Evolutionary conservation across 2,113 vertebrate species (phyloP).

Genomic region (Hippopotamus amphibius): DNA sequence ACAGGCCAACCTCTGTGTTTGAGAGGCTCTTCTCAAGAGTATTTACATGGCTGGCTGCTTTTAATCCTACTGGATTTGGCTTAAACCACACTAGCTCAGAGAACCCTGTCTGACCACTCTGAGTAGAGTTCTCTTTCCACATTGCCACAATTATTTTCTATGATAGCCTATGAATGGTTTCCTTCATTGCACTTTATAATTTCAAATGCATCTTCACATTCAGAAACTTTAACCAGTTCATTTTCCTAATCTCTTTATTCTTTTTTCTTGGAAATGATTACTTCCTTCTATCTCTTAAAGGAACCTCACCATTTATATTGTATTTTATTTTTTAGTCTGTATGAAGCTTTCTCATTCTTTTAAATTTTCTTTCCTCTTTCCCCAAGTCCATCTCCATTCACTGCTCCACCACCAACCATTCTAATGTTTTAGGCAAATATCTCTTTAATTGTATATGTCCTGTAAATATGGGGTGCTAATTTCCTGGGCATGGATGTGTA

Average conservation of each 20-base stretch:
- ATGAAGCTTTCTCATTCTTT: not conserved
- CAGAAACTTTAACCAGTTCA: not conserved
- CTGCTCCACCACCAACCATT: not conserved
- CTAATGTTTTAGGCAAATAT: not conserved
- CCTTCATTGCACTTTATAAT: not conserved
- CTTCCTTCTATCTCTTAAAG: constrained; percentile 40
- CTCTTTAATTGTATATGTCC: not conserved
- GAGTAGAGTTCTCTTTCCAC: not conserved
- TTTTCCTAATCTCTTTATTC: not conserved
- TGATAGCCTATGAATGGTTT: not conserved
- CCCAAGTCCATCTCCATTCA: not conserved
- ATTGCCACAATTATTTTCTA: not conserved
- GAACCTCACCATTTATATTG: not conserved
- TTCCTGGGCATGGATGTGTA: not conserved
- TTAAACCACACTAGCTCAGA: not conserved
- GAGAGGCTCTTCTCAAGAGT: not conserved
- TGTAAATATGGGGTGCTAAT: not conserved
- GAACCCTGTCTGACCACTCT: not conserved
- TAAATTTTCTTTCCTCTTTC: not conserved
- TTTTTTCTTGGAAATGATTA: not conserved
- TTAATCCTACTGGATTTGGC: not conserved
- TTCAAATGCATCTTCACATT: not conserved
- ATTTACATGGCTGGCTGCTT: not conserved
- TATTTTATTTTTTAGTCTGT: not conserved
- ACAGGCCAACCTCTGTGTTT: not conserved